Conservation (phyloP, 2,797 vertebrate species). For the Hydrocynus forskahlii region DNA sequence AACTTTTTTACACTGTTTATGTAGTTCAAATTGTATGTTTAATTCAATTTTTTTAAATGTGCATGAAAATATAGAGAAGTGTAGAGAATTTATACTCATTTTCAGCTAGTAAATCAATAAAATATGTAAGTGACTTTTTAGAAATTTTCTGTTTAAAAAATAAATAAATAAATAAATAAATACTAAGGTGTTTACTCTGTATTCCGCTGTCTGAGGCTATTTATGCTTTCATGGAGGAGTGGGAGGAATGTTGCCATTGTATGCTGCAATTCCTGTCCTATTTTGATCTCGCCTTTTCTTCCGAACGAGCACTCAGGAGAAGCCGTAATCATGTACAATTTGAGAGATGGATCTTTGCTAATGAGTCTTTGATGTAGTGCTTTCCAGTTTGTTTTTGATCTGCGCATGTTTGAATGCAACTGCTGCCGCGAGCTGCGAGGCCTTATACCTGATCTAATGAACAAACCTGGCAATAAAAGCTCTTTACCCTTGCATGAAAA, state of each 20-base stretch:
- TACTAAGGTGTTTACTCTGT: no score
- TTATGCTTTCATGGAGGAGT: no score
- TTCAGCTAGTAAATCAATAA: no score
- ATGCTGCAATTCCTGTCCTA: constrained; percentile 43
- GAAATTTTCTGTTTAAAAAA: no score
- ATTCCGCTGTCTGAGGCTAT: no score
- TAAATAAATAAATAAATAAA: no score
- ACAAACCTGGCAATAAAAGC: constrained; percentile 53
- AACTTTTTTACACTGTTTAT: no score
- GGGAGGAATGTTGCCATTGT: neutral
- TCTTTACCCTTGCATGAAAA: constrained; percentile 26
- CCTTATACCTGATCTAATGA: constrained; percentile 48
- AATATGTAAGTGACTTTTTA: no score
- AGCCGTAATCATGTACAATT: constrained; percentile 67
- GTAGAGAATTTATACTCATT: no score
- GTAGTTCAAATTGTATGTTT: no score
- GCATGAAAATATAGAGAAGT: no score
- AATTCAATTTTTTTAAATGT: no score
- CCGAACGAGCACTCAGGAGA: constrained; percentile 63
- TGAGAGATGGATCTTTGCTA: constrained; percentile 70
- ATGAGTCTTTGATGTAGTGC: constrained; percentile 69
- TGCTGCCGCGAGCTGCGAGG: constrained; percentile 52
- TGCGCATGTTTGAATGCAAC: constrained; percentile 66
- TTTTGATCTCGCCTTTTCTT: constrained; percentile 61
- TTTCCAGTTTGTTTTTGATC: constrained; percentile 70